Base-by-base conservation (phyloP, 2,797 vertebrate genomes). In the Hyperoplus lanceolatus region DNA sequence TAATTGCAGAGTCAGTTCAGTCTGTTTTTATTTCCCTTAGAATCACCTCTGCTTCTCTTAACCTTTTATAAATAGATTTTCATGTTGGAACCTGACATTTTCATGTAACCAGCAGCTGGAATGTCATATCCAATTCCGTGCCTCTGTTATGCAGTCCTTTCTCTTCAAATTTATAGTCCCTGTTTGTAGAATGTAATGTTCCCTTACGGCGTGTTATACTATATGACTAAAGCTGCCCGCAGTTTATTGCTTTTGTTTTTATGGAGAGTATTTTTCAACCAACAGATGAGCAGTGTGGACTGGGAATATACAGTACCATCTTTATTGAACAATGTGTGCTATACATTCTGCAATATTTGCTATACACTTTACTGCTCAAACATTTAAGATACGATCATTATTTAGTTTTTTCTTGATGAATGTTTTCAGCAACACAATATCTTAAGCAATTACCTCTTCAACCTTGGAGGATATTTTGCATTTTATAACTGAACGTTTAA, bases 61-160 rank as follows among this genome's bases (percentile, higher is more conserved):
- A 84, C 73, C 42, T 71, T 29, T 29, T 61, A 74, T 4, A 55
- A 60, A 58, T 29, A 2, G 51, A 80, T 79, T 73, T 61, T 71
- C 54, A 70, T 70, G 62, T 45, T 36, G 6, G 57, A 72, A 72
- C 21, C 16, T 51, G 76, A 77, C 70, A 21, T 82, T 55, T 77
- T 42, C 10, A 58, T 62, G 13, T 10, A 69, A 56, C 59, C 59
- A 43, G 38, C 41, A 36, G 10, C 29, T 61, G 5, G 57, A 56
- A 74, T 41, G 18, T 67, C 70, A 48, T 8, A 46, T 74, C 15
- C 51, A 65, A 13, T 81, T 66, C 29, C 62, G 43, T 71, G 2
- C 18, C 18, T 58, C 38, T 68, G 39, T 50, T 36, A 16, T 7
- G 38, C 42, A 10, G 18, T 29, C 9, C 0, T 1, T 46, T 75